phyloP scores from a whole-genome alignment of 1,140 invertebrate species.

The Drosophila mauritiana region DNA sequence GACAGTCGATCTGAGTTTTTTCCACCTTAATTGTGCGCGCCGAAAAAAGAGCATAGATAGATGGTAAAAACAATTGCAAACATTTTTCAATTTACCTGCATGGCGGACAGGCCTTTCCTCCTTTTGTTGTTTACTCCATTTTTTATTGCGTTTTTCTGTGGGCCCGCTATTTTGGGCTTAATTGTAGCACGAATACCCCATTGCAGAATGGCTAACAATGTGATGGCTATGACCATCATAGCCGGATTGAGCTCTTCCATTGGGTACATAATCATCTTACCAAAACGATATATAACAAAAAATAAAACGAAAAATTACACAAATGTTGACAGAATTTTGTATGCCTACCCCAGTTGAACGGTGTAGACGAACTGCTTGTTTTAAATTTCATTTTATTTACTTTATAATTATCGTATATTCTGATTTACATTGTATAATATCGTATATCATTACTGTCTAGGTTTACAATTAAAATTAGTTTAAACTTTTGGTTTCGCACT shows the following conservation, averaged over 20 bases:
- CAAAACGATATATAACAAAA: constrained; percentile 8
- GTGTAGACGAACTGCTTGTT: background rate
- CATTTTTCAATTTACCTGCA: constrained; percentile 79
- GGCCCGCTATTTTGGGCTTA: background rate
- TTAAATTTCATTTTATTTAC: constrained; percentile 39
- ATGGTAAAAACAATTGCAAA: constrained; percentile 62
- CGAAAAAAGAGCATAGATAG: constrained; percentile 6
- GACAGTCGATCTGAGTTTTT: background rate
- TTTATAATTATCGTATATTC: constrained; percentile 52
- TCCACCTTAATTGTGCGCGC: constrained; percentile 26
- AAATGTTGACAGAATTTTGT: constrained; percentile 25
- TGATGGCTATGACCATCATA: constrained; percentile 1
- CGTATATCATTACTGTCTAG: constrained; percentile 45
- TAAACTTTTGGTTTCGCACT: constrained; percentile 31
- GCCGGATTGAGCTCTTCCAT: background rate
- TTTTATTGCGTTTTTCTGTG: constrained; percentile 11
- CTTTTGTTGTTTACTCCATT: constrained; percentile 1
- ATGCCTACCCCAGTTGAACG: constrained; percentile 12
- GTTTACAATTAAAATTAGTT: constrained; percentile 51
- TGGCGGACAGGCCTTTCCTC: constrained; percentile 1
- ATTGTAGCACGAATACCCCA: constrained; percentile 1
- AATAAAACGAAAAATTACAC: constrained; percentile 6
- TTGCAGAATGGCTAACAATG: constrained; percentile 13
- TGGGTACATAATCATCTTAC: constrained; percentile 17
- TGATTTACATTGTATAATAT: constrained; percentile 58